phyloP scores from a whole-genome alignment of 2,888 invertebrate species.

The Mellilla xanthometata region DNA sequence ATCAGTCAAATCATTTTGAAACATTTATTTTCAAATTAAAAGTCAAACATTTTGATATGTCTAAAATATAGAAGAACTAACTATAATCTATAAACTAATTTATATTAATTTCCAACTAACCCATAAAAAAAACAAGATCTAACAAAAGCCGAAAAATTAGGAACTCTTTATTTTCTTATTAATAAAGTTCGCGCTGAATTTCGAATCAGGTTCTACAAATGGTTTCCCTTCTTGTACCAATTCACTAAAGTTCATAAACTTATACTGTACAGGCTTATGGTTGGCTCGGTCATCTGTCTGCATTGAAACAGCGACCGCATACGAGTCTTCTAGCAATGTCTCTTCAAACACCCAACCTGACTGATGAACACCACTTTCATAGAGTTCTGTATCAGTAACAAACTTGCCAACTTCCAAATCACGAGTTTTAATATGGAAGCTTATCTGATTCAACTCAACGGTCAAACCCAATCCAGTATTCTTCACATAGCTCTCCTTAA shows the following conservation, averaged over 20 bases:
- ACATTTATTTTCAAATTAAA: no score
- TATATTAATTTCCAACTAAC: no score
- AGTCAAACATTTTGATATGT: no score
- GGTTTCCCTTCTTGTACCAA: constrained; percentile 80
- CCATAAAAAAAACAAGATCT: no score
- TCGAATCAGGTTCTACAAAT: constrained; percentile 68
- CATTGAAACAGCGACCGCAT: constrained; percentile 90
- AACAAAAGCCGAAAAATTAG: constrained; percentile 22
- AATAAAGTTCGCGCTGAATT: constrained; percentile 82
- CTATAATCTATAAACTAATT: no score
- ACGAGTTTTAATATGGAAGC: constrained; percentile 86
- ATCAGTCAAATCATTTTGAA: no score
- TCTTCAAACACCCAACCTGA: constrained; percentile 92
- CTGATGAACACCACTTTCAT: constrained; percentile 80
- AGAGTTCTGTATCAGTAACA: constrained; percentile 85
- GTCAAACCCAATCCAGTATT: constrained; percentile 94
- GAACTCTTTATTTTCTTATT: constrained; percentile 71
- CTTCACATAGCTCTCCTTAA: constrained; percentile 97
- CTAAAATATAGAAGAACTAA: no score
- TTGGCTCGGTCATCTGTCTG: constrained; percentile 45
- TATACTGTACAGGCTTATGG: constrained; percentile 61
- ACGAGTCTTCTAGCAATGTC: constrained; percentile 87
- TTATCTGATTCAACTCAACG: constrained; percentile 88
- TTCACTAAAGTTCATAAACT: constrained; percentile 82
- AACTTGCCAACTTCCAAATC: constrained; percentile 63